phyloP scores from a whole-genome alignment of 2,113 vertebrate species.

The Coracopsis vasa region DNA sequence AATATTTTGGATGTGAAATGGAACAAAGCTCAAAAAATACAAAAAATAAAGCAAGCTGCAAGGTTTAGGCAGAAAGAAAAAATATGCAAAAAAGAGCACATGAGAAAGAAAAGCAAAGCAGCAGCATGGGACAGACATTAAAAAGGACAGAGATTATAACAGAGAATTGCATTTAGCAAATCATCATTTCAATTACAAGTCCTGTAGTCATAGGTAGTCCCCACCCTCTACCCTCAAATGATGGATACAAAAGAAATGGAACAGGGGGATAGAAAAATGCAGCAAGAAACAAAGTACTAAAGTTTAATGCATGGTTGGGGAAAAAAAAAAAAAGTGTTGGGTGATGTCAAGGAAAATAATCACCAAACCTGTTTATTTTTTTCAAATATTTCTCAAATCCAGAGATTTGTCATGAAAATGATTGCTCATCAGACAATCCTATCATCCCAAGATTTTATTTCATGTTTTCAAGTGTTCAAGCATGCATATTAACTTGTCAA shows the following conservation, averaged over 20 bases:
- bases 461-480: background rate
- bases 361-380: background rate
- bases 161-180: background rate
- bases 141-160: background rate
- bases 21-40: background rate
- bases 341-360: background rate
- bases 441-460: background rate
- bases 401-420: background rate
- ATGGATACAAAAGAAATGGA: background rate
- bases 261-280: background rate
- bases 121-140: background rate
- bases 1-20: background rate
- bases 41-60: background rate
- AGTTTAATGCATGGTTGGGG: background rate
- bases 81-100: background rate
- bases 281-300: background rate
- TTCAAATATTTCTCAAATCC: background rate
- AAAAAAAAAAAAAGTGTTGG: background rate
- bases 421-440: background rate
- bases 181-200: background rate
- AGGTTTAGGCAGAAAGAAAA: background rate
- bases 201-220: background rate
- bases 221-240: background rate
- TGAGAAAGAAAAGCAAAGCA: background rate
- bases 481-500: background rate